Evolutionary conservation across 2,113 vertebrate species (phyloP).

Genomic region (Alaudala cheleensis): DNA sequence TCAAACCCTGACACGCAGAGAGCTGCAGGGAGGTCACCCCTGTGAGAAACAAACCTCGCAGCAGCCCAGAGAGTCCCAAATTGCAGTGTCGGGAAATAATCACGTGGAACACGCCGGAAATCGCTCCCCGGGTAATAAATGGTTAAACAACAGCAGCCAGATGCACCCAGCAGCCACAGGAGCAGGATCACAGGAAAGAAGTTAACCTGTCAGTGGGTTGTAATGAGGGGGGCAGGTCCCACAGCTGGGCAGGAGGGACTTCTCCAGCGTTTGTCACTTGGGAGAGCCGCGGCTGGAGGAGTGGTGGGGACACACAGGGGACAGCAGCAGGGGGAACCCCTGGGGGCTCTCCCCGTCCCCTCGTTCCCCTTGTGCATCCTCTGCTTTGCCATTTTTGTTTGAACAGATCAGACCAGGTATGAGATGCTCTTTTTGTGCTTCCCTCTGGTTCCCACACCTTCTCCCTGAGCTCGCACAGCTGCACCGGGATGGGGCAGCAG

Average conservation of each 20-base stretch:
- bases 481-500: neutral
- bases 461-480: rapidly evolving
- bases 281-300: neutral
- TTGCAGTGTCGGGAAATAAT: conserved; percentile 64
- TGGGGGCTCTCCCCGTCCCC: neutral
- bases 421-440: neutral
- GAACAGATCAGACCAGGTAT: neutral
- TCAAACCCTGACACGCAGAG: conserved; percentile 70
- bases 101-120: conserved; percentile 27
- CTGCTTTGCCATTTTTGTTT: rapidly evolving
- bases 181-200: neutral
- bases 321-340: neutral
- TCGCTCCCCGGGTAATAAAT: conserved; percentile 47
- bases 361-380: neutral
- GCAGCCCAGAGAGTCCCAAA: conserved; percentile 60
- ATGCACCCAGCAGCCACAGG: neutral
- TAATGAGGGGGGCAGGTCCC: neutral
- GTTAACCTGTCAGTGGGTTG: neutral
- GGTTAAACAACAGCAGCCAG: conserved; percentile 56
- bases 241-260: neutral
- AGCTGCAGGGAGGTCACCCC: conserved; percentile 75
- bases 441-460: neutral
- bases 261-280: rapidly evolving
- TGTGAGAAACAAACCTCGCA: conserved; percentile 66
- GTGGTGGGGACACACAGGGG: too few species aligned